Percentiles rank a stretch among this genome's conserved stretches.
Conservation (phyloP, 2,113 vertebrate genomes). For the Epinephelus cyanopodus region DNA sequence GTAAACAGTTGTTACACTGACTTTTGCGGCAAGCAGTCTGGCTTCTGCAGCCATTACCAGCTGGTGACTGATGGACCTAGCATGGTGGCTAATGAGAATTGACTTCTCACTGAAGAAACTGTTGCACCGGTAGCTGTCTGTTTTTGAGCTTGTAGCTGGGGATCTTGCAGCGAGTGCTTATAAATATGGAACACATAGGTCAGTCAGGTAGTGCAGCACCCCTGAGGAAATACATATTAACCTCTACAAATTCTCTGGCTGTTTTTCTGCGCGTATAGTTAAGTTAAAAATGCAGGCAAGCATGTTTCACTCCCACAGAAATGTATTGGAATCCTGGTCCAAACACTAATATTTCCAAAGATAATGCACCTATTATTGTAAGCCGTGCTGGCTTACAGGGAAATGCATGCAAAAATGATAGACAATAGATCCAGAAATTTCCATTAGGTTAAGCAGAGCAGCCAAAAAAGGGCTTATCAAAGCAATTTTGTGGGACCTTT, state of each 20-base stretch:
- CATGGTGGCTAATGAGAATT: slow-evolving; percentile 39
- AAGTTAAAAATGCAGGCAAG: background rate
- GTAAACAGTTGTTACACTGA: slow-evolving; percentile 39
- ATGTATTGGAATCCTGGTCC: too few relatives aligned
- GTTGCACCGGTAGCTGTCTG: background rate
- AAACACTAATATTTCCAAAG: background rate
- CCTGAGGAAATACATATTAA: background rate
- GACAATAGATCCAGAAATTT: background rate
- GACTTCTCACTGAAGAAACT: slow-evolving; percentile 22
- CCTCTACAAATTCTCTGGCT: background rate
- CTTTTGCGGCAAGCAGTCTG: slow-evolving; percentile 35
- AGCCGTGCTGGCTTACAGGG: background rate
- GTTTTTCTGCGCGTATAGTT: too few relatives aligned
- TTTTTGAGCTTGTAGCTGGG: slow-evolving; percentile 1
- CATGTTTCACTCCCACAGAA: background rate
- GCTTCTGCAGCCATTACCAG: slow-evolving; percentile 31
- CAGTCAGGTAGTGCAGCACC: background rate
- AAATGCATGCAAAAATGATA: background rate
- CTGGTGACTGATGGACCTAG: slow-evolving; percentile 31
- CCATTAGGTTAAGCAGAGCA: background rate
- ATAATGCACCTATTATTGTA: background rate
- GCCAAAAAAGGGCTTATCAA: background rate
- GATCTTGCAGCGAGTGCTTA: background rate
- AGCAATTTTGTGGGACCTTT: background rate
- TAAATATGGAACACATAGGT: background rate